phyloP scores from a whole-genome alignment of 1,140 invertebrate genomes.

The Monomorium pharaonis region DNA sequence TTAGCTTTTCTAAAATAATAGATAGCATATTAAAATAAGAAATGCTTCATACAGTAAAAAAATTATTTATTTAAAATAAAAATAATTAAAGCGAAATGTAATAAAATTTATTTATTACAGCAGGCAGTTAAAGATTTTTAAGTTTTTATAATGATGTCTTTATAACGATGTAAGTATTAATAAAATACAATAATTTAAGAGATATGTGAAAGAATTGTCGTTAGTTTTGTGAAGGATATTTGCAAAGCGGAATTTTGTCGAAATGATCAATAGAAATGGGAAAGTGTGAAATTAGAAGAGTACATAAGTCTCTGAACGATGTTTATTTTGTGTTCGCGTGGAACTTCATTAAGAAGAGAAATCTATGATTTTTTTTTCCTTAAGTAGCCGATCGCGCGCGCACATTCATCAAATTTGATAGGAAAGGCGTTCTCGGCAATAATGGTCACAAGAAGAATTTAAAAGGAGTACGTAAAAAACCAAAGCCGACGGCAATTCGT shows the following conservation, averaged over 20 bases:
- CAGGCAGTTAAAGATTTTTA: neutral
- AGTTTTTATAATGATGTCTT: neutral
- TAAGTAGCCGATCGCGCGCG: constrained; percentile 27
- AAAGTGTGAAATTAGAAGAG: constrained; percentile 37
- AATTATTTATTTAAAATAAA: neutral
- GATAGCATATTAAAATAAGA: neutral
- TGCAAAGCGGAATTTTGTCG: neutral
- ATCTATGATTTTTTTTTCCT: constrained; percentile 9
- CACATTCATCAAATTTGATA: constrained; percentile 58
- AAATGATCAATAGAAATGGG: constrained; percentile 38
- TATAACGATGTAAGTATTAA: neutral
- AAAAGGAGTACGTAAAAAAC: neutral
- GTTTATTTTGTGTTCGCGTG: constrained; percentile 45
- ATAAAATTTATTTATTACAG: neutral
- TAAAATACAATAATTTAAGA: neutral
- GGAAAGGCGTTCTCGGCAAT: constrained; percentile 42
- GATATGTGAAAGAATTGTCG: neutral
- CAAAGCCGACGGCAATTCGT: constrained; percentile 12
- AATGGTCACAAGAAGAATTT: constrained; percentile 26
- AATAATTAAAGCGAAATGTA: neutral
- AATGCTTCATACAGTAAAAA: neutral
- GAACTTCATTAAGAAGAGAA: constrained; percentile 55
- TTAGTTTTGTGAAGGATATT: neutral
- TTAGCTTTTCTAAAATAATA: neutral
- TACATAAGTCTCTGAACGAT: constrained; percentile 23